phyloP scores from a whole-genome alignment of 2,113 vertebrate genomes.

The Ailuropoda melanoleuca region DNA sequence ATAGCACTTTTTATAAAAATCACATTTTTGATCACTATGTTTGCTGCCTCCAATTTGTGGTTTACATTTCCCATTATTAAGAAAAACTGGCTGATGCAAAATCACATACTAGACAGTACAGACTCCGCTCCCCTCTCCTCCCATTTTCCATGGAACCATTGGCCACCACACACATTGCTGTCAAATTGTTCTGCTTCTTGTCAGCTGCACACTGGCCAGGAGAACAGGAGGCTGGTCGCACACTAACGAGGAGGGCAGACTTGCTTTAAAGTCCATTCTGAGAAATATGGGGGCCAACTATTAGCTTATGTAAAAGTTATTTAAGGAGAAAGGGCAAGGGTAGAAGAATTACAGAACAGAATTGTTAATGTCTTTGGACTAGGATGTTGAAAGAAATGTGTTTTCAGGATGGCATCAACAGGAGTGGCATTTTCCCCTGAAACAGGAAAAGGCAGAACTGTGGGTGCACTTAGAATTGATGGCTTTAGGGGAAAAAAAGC shows the following conservation, averaged over 20 bases:
- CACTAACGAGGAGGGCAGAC: background rate
- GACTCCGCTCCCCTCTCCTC: background rate
- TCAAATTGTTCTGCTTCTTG: constrained; percentile 65
- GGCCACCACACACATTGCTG: constrained; percentile 70
- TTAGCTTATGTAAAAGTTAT: background rate
- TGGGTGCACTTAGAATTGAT: background rate
- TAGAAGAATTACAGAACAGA: background rate
- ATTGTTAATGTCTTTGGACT: background rate
- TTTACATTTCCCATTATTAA: constrained; percentile 63
- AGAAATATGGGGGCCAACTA: background rate
- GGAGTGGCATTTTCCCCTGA: background rate
- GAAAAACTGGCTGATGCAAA: constrained; percentile 57
- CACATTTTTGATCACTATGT: constrained; percentile 51
- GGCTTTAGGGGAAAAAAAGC: background rate
- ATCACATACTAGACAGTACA: constrained; percentile 17
- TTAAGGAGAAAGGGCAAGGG: background rate
- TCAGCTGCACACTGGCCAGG: constrained; percentile 22
- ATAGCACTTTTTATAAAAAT: constrained; percentile 50
- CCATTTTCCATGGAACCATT: background rate
- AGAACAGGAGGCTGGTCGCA: background rate
- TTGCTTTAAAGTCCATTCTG: background rate
- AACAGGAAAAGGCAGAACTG: background rate
- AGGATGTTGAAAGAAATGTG: background rate
- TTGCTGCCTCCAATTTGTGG: constrained; percentile 58
- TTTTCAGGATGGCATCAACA: background rate